These are phyloP conservation scores for Tenthredo notha DNA, from an alignment of 2,888 invertebrate genomes.

Conservation along the genomic window DNA sequence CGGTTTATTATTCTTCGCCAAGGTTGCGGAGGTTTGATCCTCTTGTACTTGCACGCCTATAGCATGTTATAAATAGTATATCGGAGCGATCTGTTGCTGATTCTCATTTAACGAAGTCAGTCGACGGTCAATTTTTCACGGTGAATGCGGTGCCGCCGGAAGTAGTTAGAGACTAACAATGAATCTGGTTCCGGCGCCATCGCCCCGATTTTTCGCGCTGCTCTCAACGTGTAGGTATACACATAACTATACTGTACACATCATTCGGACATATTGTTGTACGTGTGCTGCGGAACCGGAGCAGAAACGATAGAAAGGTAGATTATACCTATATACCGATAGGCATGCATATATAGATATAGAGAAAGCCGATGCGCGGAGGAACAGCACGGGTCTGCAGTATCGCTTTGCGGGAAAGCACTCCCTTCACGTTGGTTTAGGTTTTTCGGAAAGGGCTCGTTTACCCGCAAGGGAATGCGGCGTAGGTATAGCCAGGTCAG, in stretches of 20 bases:
- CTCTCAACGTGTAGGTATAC: neutral
- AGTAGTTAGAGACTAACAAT: constrained; percentile 29
- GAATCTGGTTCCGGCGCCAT: constrained; percentile 46
- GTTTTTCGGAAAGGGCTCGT: neutral
- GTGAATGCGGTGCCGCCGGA: constrained; percentile 9
- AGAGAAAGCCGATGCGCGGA: neutral
- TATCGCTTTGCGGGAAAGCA: neutral
- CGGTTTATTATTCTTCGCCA: neutral
- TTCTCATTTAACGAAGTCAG: neutral
- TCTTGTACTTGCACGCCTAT: neutral
- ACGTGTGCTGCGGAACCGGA: neutral
- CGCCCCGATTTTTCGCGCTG: constrained; percentile 25
- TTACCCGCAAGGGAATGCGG: neutral
- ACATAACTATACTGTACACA: too few relatives aligned
- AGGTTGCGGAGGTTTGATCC: neutral
- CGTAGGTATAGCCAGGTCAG: too few relatives aligned
- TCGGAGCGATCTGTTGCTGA: neutral
- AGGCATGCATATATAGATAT: neutral
- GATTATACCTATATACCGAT: neutral
- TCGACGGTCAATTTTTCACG: constrained; percentile 22
- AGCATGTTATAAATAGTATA: neutral
- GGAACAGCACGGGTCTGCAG: neutral
- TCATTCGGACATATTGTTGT: neutral
- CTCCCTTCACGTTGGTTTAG: neutral
- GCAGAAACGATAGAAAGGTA: constrained; percentile 19